Conservation (phyloP, 2,797 vertebrate genomes). For the Microctenopoma stevenorrisi region DNA sequence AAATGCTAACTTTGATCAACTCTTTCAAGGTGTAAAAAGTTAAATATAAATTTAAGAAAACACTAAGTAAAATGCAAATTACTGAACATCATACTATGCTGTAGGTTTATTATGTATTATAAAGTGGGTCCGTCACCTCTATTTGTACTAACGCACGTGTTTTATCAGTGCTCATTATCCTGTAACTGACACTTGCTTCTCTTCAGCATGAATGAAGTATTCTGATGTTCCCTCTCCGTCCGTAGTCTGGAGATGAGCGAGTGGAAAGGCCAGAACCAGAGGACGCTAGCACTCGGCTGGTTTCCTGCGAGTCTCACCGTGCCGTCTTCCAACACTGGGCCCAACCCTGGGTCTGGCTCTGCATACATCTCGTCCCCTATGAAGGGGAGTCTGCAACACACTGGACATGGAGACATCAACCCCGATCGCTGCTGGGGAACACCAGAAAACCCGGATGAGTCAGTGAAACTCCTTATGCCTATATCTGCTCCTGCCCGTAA, state of each 20-base stretch:
- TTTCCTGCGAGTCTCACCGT: constrained; percentile 81
- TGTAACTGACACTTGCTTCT: neutral
- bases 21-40: too few relatives aligned
- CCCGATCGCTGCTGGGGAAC: constrained; percentile 74
- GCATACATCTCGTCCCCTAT: constrained; percentile 78
- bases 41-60: too few relatives aligned
- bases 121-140: too few relatives aligned
- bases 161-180: neutral
- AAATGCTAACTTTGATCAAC: neutral
- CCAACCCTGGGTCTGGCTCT: neutral
- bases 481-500: neutral
- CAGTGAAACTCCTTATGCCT: constrained; percentile 48
- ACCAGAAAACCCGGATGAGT: constrained; percentile 78
- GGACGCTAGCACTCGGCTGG: constrained; percentile 83
- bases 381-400: constrained; percentile 80
- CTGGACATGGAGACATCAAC: constrained; percentile 75
- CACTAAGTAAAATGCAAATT: too few relatives aligned
- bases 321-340: constrained; percentile 13
- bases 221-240: neutral
- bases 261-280: constrained; percentile 91
- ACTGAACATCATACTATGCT: too few relatives aligned
- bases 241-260: constrained; percentile 84
- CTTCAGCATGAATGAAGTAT: neutral
- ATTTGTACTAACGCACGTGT: too few relatives aligned
- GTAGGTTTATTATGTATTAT: too few relatives aligned